These are phyloP conservation scores for Botia kubotai DNA, from an alignment of 2,797 vertebrate species.

Conservation along the genomic window DNA sequence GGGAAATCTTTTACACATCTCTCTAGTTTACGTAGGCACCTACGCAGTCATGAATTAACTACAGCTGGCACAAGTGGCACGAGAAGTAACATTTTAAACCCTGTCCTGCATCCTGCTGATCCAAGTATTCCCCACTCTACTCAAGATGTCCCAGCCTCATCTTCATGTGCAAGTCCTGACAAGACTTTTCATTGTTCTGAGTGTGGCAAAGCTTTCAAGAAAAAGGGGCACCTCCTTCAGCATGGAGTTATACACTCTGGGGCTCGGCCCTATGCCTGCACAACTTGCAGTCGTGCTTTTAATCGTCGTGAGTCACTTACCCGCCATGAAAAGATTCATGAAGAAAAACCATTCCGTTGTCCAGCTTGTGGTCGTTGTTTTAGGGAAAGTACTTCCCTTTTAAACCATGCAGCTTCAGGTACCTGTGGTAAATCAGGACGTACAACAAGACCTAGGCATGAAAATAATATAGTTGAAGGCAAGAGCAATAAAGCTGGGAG, in stretches of 20 bases:
- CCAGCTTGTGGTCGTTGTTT: constrained; percentile 89
- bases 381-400: constrained; percentile 84
- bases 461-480: constrained; percentile 73
- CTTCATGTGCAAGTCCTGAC: constrained; percentile 81
- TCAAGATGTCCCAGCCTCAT: constrained; percentile 71
- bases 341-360: constrained; percentile 90
- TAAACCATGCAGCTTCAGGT: constrained; percentile 86
- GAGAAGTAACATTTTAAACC: constrained; percentile 77
- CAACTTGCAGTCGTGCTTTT: constrained; percentile 90
- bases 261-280: constrained; percentile 89
- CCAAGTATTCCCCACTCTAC: constrained; percentile 82
- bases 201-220: constrained; percentile 93
- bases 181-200: constrained; percentile 90
- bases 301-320: constrained; percentile 95
- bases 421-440: constrained; percentile 86
- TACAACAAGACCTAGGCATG: constrained; percentile 78
- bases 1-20: constrained; percentile 93
- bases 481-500: constrained; percentile 80
- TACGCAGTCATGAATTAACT: constrained; percentile 90
- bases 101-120: constrained; percentile 80
- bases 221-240: constrained; percentile 93
- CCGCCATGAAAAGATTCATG: constrained; percentile 93
- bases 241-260: constrained; percentile 92
- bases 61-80: constrained; percentile 81
- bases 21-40: constrained; percentile 92